phyloP scores from a whole-genome alignment of 2,888 invertebrate genomes.

The Caenorhabditis japonica region DNA sequence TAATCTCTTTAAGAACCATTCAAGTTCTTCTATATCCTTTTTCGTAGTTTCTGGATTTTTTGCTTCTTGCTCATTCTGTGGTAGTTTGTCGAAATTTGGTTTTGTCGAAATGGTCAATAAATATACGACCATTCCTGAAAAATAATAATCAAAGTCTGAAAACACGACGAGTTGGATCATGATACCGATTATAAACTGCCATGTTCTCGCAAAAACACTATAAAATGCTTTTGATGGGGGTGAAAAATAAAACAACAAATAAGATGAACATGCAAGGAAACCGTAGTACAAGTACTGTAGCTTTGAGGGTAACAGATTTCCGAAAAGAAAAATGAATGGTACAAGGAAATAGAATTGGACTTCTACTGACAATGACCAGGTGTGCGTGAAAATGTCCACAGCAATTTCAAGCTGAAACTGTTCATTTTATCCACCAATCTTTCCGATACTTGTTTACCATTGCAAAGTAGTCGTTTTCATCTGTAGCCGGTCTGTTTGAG shows the following conservation, averaged over 20 bases:
- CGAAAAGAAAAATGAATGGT: conserved; percentile 47
- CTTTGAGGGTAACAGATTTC: background rate
- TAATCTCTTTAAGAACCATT: too few relatives aligned
- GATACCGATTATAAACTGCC: conserved; percentile 57
- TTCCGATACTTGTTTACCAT: too few relatives aligned
- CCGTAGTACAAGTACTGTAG: conserved; percentile 15
- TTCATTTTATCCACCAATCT: too few relatives aligned
- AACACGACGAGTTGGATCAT: conserved; percentile 22
- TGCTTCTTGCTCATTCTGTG: background rate
- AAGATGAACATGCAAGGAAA: conserved; percentile 5
- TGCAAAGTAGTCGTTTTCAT: conserved; percentile 37
- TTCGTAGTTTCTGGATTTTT: too few relatives aligned
- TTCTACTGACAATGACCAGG: conserved; percentile 63
- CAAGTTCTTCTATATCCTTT: too few relatives aligned
- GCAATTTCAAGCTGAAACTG: conserved; percentile 47
- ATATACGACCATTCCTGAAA: conserved; percentile 13
- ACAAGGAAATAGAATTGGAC: conserved; percentile 62
- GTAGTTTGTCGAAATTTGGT: background rate
- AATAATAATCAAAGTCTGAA: too few relatives aligned
- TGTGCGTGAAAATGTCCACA: conserved; percentile 61
- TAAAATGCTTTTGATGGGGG: conserved; percentile 19
- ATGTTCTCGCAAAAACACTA: conserved; percentile 52
- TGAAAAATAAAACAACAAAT: conserved; percentile 10
- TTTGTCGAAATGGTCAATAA: conserved; percentile 1
- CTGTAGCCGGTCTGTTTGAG: conserved; percentile 33